A percentile compares a stretch with the other conserved stretches of the same genome.
Evolutionary conservation across 2,797 vertebrate species (phyloP).

Genomic region (Huso huso): DNA sequence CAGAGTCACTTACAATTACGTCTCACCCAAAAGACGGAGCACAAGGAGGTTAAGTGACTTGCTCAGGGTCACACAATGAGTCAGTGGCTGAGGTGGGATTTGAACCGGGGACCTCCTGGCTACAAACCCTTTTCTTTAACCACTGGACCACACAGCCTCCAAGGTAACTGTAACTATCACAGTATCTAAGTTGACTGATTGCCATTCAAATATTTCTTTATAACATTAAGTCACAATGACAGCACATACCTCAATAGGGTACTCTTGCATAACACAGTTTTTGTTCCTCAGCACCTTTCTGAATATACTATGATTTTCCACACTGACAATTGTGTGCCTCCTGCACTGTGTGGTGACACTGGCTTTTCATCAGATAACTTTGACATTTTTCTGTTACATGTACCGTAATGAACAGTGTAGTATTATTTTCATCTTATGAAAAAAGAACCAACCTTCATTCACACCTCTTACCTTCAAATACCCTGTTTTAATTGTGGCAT

Average conservation of each 20-base stretch:
- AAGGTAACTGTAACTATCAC: neutral
- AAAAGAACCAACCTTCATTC: neutral
- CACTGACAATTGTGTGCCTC: too few species aligned
- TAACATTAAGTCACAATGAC: constrained; percentile 12
- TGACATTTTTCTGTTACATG: neutral
- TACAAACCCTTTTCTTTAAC: too few species aligned
- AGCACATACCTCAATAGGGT: constrained; percentile 9
- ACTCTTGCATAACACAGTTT: constrained; percentile 4
- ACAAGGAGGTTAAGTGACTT: too few species aligned
- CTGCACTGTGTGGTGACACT: neutral
- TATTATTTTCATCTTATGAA: neutral
- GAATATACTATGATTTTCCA: too few species aligned
- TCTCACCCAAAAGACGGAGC: too few species aligned
- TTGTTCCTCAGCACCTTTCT: constrained; percentile 5
- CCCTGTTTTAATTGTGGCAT: neutral
- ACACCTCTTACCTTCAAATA: neutral
- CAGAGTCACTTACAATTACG: too few species aligned
- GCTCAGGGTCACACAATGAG: too few species aligned
- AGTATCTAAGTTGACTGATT: constrained; percentile 2
- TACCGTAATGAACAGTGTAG: neutral
- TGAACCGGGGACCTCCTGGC: too few species aligned
- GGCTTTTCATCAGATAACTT: constrained; percentile 7
- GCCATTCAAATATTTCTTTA: constrained; percentile 14
- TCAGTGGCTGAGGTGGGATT: too few species aligned
- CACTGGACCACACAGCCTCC: too few species aligned